Evolutionary conservation across 1,140 invertebrate species (phyloP).

Genomic region (Cylas formicarius): DNA sequence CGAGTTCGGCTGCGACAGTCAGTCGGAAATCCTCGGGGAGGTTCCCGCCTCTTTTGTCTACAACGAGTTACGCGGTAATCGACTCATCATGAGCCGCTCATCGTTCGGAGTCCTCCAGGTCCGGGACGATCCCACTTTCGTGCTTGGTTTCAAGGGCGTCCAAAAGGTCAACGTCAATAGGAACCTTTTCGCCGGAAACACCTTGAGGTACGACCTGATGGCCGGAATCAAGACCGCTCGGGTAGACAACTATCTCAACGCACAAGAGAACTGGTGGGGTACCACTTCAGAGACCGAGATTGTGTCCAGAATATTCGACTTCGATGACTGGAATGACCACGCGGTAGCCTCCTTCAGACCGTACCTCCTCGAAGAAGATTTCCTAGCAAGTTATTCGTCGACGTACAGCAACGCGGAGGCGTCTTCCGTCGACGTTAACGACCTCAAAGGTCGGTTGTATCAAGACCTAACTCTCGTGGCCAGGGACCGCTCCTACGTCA

Average conservation of each 20-base stretch:
- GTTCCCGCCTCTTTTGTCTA: constrained; percentile 70
- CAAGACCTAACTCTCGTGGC: constrained; percentile 63
- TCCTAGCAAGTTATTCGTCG: constrained; percentile 69
- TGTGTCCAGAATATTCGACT: constrained; percentile 88
- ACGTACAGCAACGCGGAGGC: constrained; percentile 51
- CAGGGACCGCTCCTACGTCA: constrained; percentile 66
- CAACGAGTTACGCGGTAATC: constrained; percentile 76
- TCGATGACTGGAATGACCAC: constrained; percentile 99
- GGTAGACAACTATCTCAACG: constrained; percentile 80
- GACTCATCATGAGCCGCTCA: constrained; percentile 37
- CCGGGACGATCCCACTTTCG: constrained; percentile 61
- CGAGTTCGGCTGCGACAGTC: constrained; percentile 83
- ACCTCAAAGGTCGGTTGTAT: constrained; percentile 77
- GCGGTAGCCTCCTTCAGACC: constrained; percentile 85
- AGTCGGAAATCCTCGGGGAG: constrained; percentile 85
- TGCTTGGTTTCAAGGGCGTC: constrained; percentile 87
- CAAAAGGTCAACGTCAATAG: constrained; percentile 87
- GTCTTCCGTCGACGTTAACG: constrained; percentile 55
- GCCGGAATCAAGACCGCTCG: constrained; percentile 86
- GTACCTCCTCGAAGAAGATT: constrained; percentile 69
- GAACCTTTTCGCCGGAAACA: constrained; percentile 87
- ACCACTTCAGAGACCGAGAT: constrained; percentile 64
- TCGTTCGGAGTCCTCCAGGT: constrained; percentile 39
- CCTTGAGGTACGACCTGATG: constrained; percentile 83
- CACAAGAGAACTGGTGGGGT: constrained; percentile 96